Evolutionary conservation across 2,113 vertebrate species (phyloP).

Genomic region (Pantherophis guttatus): DNA sequence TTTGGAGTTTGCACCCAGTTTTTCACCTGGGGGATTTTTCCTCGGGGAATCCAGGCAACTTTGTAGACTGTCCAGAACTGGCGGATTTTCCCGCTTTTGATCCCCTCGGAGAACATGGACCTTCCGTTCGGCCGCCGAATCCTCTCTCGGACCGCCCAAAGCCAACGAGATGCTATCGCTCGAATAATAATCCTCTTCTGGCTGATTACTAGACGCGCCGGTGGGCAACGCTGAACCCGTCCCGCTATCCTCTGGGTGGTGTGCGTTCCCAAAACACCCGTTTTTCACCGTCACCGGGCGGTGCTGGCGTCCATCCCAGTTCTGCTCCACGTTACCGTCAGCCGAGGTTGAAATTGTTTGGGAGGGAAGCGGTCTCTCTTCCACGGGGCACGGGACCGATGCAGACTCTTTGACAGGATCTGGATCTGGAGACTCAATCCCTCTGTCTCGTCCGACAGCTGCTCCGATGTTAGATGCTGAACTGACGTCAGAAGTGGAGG

Average conservation of each 20-base stretch:
- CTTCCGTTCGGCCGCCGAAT: neutral
- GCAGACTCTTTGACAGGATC: rapidly evolving
- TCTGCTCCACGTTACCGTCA: neutral
- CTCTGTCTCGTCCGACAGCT: neutral
- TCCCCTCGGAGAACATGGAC: neutral
- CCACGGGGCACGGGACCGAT: rapidly evolving
- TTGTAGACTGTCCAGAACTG: neutral
- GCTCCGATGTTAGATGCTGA: neutral
- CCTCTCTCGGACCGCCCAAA: neutral
- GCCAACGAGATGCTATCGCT: neutral
- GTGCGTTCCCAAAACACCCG: neutral
- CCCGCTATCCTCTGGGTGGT: rapidly evolving
- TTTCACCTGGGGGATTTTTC: neutral
- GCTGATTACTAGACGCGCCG: neutral
- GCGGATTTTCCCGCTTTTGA: neutral
- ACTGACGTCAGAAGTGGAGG: neutral
- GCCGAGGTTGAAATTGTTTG: neutral
- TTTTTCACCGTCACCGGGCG: neutral
- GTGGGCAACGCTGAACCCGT: rapidly evolving
- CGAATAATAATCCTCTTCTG: conserved; percentile 6
- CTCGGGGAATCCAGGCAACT: neutral
- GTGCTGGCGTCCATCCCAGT: neutral
- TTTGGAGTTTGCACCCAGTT: neutral
- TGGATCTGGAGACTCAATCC: rapidly evolving
- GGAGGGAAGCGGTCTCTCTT: neutral